Evolutionary conservation across 2,113 vertebrate genomes (phyloP), one percentile per base, ranked within the genome.

Genomic region (Ptychochromis oligacanthus): DNA sequence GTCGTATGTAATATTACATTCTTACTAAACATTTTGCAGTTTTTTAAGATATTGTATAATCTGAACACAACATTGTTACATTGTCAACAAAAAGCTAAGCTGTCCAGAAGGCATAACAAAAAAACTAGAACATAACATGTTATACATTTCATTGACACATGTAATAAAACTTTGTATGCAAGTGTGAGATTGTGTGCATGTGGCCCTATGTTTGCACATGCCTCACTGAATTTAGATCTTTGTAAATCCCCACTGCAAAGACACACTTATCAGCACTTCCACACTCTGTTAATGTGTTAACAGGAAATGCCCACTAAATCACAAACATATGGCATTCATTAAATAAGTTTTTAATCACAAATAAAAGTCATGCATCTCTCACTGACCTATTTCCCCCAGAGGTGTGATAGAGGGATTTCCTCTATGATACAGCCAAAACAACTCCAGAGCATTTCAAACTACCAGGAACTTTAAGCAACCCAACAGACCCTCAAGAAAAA

Each of bases 401-500:
- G 58, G 70, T 76, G 38, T 79, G 34, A 88, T 46, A 46, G 36
- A 76, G 81, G 59, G 79, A 80, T 75, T 74, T 67, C 52, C 74
- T 82, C 15, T 28, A 28, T 46, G 15, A 79, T 56, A 83, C 64
- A 64, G 57, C 64, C 43, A 59, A 87, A 86, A 43, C 54, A 77
- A 84, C 38, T 60, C 70, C 38, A 82, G 55, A 84, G 70, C 24
- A 38, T 77, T 74, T 78, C 18, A 77, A 84, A 89, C 26, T 54
- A 79, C 40, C 8, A 80, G 75, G 57, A 88, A 61, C 57, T 72
- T 79, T 4, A 75, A 89, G 60, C 59, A 84, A 77, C 60, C 86
- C 38, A 89, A 87, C 28, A 84, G 22, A 79, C 75, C 43, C 38
- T 65, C 4, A 82, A 57, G 77, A 87, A 61, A 83, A 84, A 84